Conservation (phyloP, 1,140 invertebrate species). For the Euwallacea similis region DNA sequence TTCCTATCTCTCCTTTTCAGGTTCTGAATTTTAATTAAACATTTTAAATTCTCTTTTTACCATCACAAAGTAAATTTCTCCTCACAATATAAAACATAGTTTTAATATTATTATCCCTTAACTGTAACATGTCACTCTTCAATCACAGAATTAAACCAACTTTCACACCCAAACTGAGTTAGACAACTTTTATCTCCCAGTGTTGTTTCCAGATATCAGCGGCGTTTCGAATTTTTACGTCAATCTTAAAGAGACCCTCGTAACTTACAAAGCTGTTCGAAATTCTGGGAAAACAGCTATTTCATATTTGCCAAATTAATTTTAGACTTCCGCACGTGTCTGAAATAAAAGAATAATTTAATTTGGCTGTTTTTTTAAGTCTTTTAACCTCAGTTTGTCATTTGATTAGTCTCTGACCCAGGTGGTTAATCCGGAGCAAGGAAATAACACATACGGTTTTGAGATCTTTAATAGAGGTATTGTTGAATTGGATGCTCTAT, state of each 20-base stretch:
- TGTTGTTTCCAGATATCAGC: neutral
- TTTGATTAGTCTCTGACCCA: too few species aligned
- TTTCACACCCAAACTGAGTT: neutral
- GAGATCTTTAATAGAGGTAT: too few species aligned
- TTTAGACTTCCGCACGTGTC: neutral
- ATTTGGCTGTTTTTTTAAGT: too few species aligned
- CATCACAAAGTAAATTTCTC: neutral
- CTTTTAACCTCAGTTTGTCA: too few species aligned
- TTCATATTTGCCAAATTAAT: slow-evolving; percentile 2
- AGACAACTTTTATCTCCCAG: neutral
- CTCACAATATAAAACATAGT: too few species aligned
- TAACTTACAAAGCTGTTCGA: neutral
- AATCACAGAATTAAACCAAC: neutral
- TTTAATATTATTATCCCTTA: too few species aligned
- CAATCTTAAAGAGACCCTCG: neutral
- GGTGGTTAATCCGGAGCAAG: too few species aligned
- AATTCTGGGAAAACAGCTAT: neutral
- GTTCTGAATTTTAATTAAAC: neutral
- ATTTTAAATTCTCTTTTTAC: neutral
- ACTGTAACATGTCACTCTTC: too few species aligned
- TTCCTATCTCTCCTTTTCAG: neutral
- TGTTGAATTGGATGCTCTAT: too few species aligned
- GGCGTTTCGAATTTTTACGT: neutral
- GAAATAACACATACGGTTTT: too few species aligned
- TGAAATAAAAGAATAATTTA: neutral